Evolutionary conservation across 2,888 invertebrate species (phyloP).

Genomic region (Aleiodes leptofemur): DNA sequence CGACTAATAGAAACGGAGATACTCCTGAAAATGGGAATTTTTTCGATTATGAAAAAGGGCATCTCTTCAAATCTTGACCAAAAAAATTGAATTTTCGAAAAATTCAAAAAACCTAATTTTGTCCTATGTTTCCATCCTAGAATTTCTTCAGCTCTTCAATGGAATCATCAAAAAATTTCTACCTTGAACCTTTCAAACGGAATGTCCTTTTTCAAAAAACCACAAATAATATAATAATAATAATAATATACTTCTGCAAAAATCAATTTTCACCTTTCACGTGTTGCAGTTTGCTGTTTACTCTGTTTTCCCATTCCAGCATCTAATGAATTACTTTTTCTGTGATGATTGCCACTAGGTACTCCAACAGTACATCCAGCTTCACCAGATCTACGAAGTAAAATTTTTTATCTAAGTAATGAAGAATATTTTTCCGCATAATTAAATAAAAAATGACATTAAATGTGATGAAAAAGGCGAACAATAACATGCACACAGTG

Average conservation of each 20-base stretch:
- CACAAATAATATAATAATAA: conserved; percentile 35
- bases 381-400: conserved; percentile 66
- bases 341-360: conserved; percentile 78
- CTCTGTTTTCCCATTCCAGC: conserved; percentile 78
- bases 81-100: no score
- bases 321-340: conserved; percentile 90
- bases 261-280: conserved; percentile 75
- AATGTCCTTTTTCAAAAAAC: no score
- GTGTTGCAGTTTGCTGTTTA: conserved; percentile 75
- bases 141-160: no score
- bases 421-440: not conserved
- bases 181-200: no score
- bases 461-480: not conserved
- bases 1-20: no score
- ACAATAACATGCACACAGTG: conserved; percentile 29
- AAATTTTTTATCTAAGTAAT: conserved; percentile 35
- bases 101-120: no score
- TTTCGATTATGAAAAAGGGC: no score
- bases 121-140: no score
- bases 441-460: not conserved
- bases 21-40: no score
- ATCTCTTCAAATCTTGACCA: no score
- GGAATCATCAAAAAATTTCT: no score
- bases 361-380: conserved; percentile 67
- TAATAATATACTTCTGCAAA: conserved; percentile 15